These are phyloP conservation scores for Engraulis encrasicolus DNA, from an alignment of 2,113 vertebrate genomes.

Conservation along the genomic window DNA sequence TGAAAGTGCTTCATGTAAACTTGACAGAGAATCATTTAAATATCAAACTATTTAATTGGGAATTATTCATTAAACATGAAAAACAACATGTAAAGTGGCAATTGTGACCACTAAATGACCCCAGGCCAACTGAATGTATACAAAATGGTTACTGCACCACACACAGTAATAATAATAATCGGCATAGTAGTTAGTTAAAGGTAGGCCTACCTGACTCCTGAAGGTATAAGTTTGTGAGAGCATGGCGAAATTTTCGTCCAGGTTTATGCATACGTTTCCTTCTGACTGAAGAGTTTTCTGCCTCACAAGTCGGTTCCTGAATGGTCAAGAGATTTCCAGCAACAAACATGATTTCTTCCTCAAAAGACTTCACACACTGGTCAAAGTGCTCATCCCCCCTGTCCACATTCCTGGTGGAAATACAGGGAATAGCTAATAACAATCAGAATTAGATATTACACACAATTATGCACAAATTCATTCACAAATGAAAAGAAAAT, in stretches of 20 bases:
- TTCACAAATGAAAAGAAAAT: not conserved
- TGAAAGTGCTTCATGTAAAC: too few relatives aligned
- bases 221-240: slow-evolving; percentile 52
- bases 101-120: too few relatives aligned
- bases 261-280: slow-evolving; percentile 37
- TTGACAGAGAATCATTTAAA: too few relatives aligned
- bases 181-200: not conserved
- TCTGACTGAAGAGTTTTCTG: not conserved
- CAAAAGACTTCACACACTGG: slow-evolving; percentile 54
- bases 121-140: too few relatives aligned
- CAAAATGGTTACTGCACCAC: too few relatives aligned
- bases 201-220: slow-evolving; percentile 47
- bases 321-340: slow-evolving; percentile 47
- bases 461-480: too few relatives aligned
- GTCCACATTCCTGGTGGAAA: slow-evolving; percentile 45
- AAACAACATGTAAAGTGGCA: too few relatives aligned
- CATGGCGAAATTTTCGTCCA: slow-evolving; percentile 51
- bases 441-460: too few relatives aligned
- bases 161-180: too few relatives aligned
- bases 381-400: slow-evolving; percentile 59
- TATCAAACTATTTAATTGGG: too few relatives aligned
- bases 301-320: slow-evolving; percentile 22
- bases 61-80: too few relatives aligned
- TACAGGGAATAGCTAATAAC: too few relatives aligned
- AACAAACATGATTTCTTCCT: slow-evolving; percentile 63